Base-by-base conservation (phyloP, 2,113 vertebrate species). In the Tychaedon coryphoeus region DNA sequence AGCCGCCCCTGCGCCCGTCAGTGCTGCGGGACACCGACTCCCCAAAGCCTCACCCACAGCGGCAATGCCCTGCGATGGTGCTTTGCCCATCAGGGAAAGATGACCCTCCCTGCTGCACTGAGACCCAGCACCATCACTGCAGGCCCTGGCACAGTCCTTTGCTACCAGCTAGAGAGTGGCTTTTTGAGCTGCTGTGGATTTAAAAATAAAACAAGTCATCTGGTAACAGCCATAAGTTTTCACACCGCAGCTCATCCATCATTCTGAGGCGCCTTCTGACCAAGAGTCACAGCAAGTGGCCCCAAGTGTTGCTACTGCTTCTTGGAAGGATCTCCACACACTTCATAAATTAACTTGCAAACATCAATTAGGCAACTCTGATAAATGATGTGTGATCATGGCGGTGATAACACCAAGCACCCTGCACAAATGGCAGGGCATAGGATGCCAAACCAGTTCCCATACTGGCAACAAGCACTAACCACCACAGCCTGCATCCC, bases 321-420 rank as follows among this genome's bases (percentile, higher is more conserved):
- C 92, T 77, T 17, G 3, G 23, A 90, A 85, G 53, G 33, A 62
- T 90, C 74, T 54, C 34, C 17, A 45, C 17, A 11, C 29, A 74
- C 65, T 60, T 93, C 51, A 85, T 78, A 54, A 64, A 60, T 81
- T 42, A 86, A 66, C 29, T 66, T 31, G 19, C 23, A 74, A 67
- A 28, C 40, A n/a, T 72, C 66, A 72, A 1, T 75, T 71, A 67
- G 73, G 36, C 54, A 74, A 28, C 26, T 45, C 31, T 42, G 65
- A 84, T 62, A 79, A 86, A 65, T 43, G 14, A 33, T 2, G 2
- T 29, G 29, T 33, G 77, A 89, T 66, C 26, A 14, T 10, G 2
- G 54, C 0, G 0, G 29, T 3, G 6, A 48, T 51, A 72, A 43
- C 0, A 3, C 48, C 3, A 5, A 87, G 48, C 0, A 5, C 0